These are phyloP conservation scores for Clamator glandarius DNA, from an alignment of 2,797 vertebrate species.

Conservation along the genomic window DNA sequence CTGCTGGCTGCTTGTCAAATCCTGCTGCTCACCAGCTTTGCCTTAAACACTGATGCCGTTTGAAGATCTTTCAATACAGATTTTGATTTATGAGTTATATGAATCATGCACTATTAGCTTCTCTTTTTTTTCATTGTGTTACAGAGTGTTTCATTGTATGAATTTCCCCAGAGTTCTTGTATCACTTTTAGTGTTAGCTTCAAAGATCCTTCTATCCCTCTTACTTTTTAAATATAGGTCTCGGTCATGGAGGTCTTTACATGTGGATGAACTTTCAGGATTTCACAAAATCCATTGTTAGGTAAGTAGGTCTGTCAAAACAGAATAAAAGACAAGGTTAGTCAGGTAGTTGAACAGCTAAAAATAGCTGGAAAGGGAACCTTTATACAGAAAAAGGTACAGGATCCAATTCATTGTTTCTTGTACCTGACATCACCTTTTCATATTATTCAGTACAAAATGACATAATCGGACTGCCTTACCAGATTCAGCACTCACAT, in stretches of 20 bases:
- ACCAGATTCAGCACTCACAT: background rate
- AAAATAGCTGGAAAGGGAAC: background rate
- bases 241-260: background rate
- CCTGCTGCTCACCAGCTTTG: background rate
- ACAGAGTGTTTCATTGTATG: background rate
- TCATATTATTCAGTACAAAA: background rate
- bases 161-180: background rate
- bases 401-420: background rate
- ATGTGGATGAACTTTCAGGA: background rate
- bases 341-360: background rate
- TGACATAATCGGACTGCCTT: background rate
- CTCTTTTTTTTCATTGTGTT: background rate
- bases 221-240: background rate
- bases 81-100: background rate
- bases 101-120: background rate
- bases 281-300: background rate
- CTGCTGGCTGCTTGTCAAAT: background rate
- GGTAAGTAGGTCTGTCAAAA: background rate
- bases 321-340: conserved; percentile 30
- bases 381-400: background rate
- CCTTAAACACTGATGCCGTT: background rate
- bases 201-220: background rate
- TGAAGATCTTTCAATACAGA: background rate
- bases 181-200: background rate
- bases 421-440: background rate